A percentile compares a stretch with the other conserved stretches of the same genome.
phyloP scores from a whole-genome alignment of 2,888 invertebrate genomes.

The Dusona sp. region DNA sequence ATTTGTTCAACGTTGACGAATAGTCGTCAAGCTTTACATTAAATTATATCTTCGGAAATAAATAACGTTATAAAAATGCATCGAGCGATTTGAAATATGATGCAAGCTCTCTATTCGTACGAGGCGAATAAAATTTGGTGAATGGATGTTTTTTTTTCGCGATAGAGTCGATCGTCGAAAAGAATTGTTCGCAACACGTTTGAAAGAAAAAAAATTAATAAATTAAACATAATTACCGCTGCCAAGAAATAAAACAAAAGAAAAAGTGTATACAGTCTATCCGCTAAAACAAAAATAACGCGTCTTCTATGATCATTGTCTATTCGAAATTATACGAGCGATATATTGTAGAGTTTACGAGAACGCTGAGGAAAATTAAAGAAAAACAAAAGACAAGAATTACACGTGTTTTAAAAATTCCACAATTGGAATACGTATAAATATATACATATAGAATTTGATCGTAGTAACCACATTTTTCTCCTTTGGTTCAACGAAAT shows the following conservation, averaged over 20 bases:
- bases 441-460: constrained; percentile 35
- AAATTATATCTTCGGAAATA: constrained; percentile 21
- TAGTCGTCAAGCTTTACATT: constrained; percentile 16
- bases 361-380: constrained; percentile 28
- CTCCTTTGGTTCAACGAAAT: constrained; percentile 39
- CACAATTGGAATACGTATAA: constrained; percentile 32
- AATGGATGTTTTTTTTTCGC: not conserved
- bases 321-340: constrained; percentile 57
- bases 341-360: constrained; percentile 54
- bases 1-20: not conserved
- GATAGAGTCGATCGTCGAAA: not conserved
- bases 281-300: constrained; percentile 55
- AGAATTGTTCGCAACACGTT: not conserved
- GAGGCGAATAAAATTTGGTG: not conserved
- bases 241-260: constrained; percentile 56
- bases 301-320: constrained; percentile 64
- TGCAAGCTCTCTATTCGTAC: constrained; percentile 4
- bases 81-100: constrained; percentile 4
- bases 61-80: not conserved
- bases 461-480: constrained; percentile 40
- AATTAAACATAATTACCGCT: constrained; percentile 46
- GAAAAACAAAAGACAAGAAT: constrained; percentile 5
- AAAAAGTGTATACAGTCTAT: constrained; percentile 51
- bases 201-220: constrained; percentile 4
- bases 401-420: constrained; percentile 24